These are phyloP conservation scores for Hemithea aestivaria DNA, from an alignment of 2,888 invertebrate genomes.

Conservation along the genomic window DNA sequence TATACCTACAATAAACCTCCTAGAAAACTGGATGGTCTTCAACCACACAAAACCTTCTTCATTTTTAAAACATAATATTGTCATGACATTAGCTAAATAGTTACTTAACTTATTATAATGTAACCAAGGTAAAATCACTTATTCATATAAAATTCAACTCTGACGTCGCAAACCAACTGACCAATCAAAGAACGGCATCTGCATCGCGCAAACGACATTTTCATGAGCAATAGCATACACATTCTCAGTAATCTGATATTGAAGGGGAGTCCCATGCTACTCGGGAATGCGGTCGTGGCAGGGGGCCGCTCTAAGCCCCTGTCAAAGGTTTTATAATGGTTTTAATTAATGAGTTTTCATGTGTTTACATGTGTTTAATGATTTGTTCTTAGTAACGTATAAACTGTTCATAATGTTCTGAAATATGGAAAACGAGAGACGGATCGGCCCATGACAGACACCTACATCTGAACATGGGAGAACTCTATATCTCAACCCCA, in stretches of 20 bases:
- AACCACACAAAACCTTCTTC: too few relatives aligned
- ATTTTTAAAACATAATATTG: too few relatives aligned
- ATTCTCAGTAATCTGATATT: fast-evolving
- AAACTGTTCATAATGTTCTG: slow-evolving; percentile 35
- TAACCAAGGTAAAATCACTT: too few relatives aligned
- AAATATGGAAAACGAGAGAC: slow-evolving; percentile 39
- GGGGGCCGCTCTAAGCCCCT: slow-evolving; percentile 46
- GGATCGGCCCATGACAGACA: too few relatives aligned
- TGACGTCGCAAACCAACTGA: slow-evolving; percentile 22
- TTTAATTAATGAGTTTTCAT: too few relatives aligned
- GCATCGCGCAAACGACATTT: slow-evolving; percentile 55
- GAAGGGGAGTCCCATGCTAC: slow-evolving; percentile 51
- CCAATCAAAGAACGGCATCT: slow-evolving; percentile 40
- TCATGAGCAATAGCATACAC: slow-evolving; percentile 11
- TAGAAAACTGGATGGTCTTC: too few relatives aligned
- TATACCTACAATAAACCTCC: too few relatives aligned
- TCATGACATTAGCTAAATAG: too few relatives aligned
- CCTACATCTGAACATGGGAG: too few relatives aligned
- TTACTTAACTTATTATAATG: too few relatives aligned
- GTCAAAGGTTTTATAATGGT: slow-evolving; percentile 20
- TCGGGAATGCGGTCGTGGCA: slow-evolving; percentile 45
- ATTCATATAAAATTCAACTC: not conserved
- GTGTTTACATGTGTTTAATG: too few relatives aligned
- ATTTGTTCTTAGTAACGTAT: slow-evolving; percentile 36
- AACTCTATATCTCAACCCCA: slow-evolving; percentile 39